phyloP scores from a whole-genome alignment of 2,797 vertebrate species.

The Rachycentron canadum region DNA sequence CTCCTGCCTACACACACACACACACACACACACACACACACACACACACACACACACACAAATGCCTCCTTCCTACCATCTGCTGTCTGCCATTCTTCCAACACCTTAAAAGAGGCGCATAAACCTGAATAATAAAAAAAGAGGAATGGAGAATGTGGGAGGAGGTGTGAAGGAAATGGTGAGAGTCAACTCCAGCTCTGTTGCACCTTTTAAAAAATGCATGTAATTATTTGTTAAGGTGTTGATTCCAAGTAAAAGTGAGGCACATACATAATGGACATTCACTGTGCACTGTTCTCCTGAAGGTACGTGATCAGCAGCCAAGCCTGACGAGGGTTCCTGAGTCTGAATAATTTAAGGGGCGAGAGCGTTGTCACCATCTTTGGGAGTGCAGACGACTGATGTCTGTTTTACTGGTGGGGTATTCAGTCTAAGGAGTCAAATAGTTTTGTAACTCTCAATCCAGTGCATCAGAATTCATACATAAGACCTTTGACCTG shows the following conservation, averaged over 20 bases:
- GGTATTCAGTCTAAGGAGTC: constrained; percentile 3
- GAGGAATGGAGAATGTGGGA: constrained; percentile 13
- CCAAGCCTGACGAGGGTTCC: constrained; percentile 47
- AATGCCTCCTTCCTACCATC: constrained; percentile 49
- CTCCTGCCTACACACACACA: constrained; percentile 13
- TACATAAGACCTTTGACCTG: constrained; percentile 1
- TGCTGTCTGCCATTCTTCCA: constrained; percentile 52
- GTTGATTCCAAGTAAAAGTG: constrained; percentile 22
- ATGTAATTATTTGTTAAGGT: constrained; percentile 58
- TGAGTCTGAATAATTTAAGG: constrained; percentile 75
- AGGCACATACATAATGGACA: constrained; percentile 3
- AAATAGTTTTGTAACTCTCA: neutral
- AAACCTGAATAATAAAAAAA: constrained; percentile 10
- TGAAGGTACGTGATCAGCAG: constrained; percentile 47
- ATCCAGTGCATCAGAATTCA: neutral
- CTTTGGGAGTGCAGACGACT: constrained; percentile 3
- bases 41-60: neutral
- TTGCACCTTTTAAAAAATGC: constrained; percentile 28
- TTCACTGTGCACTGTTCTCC: constrained; percentile 8
- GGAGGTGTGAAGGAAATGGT: constrained; percentile 24
- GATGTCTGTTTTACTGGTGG: constrained; percentile 12
- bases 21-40: constrained; percentile 6
- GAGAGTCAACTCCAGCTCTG: constrained; percentile 9
- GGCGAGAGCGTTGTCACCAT: constrained; percentile 40
- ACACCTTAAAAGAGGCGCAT: constrained; percentile 19